Conservation (phyloP, 2,888 invertebrate genomes). For the Endotricha flammealis region DNA sequence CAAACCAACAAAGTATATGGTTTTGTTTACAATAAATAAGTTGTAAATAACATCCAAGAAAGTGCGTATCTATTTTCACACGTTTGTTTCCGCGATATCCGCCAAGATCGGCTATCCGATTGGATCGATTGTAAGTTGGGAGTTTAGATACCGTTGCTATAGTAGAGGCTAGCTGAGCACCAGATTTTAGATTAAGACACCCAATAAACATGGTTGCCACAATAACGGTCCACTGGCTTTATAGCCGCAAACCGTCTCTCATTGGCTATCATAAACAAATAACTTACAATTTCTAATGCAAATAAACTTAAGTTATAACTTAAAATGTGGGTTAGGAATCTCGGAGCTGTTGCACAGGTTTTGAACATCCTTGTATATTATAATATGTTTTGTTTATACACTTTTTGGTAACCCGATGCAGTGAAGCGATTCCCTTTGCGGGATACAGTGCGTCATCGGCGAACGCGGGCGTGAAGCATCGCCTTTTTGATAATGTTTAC, state of each 20-base stretch:
- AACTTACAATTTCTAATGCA: conserved; percentile 6
- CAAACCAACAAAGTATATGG: too few relatives aligned
- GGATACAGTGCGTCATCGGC: too few relatives aligned
- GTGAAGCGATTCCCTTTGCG: too few relatives aligned
- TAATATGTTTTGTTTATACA: too few relatives aligned
- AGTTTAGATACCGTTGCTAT: neutral
- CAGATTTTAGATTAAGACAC: conserved; percentile 31
- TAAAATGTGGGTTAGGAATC: neutral
- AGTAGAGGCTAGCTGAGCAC: conserved; percentile 1
- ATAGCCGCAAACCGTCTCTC: conserved; percentile 7
- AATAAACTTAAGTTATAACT: conserved; percentile 1
- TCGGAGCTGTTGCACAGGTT: neutral
- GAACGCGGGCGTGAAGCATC: too few relatives aligned
- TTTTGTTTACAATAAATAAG: too few relatives aligned
- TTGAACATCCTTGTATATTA: neutral
- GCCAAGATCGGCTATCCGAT: too few relatives aligned
- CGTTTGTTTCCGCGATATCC: too few relatives aligned
- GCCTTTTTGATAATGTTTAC: too few relatives aligned
- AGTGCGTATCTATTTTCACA: too few relatives aligned
- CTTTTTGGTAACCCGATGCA: too few relatives aligned
- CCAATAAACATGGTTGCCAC: conserved; percentile 33
- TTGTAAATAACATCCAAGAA: too few relatives aligned
- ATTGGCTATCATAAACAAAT: conserved; percentile 9
- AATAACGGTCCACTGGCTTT: conserved; percentile 13
- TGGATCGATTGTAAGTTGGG: neutral